Percentiles rank a stretch among this genome's conserved stretches.
Conservation (phyloP, 2,797 vertebrate genomes). For the Danio choprae region DNA sequence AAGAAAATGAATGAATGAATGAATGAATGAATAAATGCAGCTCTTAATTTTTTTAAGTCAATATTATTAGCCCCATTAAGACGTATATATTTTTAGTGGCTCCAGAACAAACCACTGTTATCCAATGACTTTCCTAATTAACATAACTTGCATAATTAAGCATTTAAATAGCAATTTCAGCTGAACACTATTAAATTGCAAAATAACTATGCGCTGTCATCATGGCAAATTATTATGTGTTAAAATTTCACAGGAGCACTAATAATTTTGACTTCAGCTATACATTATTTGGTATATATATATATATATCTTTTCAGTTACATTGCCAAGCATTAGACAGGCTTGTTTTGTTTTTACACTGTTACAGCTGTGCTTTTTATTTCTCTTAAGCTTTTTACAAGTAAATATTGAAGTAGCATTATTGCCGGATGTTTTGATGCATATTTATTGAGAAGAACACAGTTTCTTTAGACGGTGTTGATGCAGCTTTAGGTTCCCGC, state of each 20-base stretch:
- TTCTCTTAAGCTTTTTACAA: background rate
- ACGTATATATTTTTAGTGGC: background rate
- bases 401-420: background rate
- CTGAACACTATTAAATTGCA: too few relatives aligned
- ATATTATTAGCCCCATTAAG: too few relatives aligned
- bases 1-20: too few relatives aligned
- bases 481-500: background rate
- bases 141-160: too few relatives aligned
- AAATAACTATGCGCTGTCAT: too few relatives aligned
- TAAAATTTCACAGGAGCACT: too few relatives aligned
- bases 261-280: background rate
- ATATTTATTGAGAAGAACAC: slow-evolving; percentile 8
- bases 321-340: background rate
- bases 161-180: too few relatives aligned
- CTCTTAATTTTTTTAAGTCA: too few relatives aligned
- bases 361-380: slow-evolving; percentile 26
- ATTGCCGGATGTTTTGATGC: slow-evolving; percentile 11
- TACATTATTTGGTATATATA: background rate
- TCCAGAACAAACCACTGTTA: too few relatives aligned
- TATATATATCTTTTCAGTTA: background rate
- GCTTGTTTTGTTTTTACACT: slow-evolving; percentile 3
- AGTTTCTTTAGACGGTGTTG: background rate
- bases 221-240: too few relatives aligned
- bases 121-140: too few relatives aligned
- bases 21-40: too few relatives aligned